Evolutionary conservation across 2,113 vertebrate species (phyloP).

Genomic region (Odontophorus gujanensis): DNA sequence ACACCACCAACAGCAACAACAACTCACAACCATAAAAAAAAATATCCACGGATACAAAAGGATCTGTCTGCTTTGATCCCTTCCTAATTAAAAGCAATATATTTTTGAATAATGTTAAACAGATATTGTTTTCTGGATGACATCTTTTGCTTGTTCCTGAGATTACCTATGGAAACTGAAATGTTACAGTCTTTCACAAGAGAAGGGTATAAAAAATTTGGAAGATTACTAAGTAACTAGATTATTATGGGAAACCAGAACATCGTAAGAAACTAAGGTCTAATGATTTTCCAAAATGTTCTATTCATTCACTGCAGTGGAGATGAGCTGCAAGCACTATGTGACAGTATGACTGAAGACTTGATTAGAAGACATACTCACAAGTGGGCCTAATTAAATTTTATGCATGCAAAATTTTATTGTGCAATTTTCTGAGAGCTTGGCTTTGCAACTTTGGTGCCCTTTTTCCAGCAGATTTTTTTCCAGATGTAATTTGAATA

Average conservation of each 20-base stretch:
- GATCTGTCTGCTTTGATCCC: not conserved
- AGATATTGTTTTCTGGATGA: not conserved
- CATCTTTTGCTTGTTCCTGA: not conserved
- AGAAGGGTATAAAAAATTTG: not conserved
- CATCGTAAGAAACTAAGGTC: not conserved
- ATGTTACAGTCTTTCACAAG: not conserved
- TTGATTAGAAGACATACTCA: constrained; percentile 2
- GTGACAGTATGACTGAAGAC: not conserved
- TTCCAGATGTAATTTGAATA: not conserved
- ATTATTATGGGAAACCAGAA: not conserved
- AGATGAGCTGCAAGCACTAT: not conserved
- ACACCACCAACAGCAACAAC: not conserved
- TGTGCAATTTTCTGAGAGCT: not conserved
- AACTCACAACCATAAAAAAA: no score
- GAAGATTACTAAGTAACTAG: not conserved
- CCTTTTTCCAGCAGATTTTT: not conserved
- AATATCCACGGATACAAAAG: not conserved
- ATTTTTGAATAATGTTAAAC: not conserved
- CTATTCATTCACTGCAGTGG: not conserved
- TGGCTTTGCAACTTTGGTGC: not conserved
- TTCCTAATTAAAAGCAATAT: not conserved
- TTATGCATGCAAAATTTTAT: not conserved
- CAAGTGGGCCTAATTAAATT: constrained; percentile 12
- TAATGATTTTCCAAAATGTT: not conserved
- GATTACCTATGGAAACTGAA: not conserved